Conservation (phyloP, 2,888 invertebrate genomes). For the Germaria angustata region DNA sequence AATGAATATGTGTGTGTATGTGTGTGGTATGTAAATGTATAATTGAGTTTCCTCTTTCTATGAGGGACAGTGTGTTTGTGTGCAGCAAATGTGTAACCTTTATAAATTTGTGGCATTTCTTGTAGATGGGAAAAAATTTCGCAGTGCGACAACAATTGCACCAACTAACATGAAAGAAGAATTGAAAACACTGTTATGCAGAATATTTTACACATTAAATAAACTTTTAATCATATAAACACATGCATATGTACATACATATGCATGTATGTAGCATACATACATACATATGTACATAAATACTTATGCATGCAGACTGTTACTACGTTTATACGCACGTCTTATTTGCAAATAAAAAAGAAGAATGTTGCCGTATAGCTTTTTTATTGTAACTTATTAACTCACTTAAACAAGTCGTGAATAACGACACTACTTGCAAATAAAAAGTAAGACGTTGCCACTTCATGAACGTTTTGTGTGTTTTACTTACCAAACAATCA, state of each 20-base stretch:
- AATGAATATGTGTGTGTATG: background rate
- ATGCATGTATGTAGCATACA: background rate
- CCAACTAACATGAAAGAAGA: constrained; percentile 46
- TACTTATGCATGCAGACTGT: background rate
- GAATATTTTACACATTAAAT: constrained; percentile 44
- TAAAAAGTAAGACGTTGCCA: too few species aligned
- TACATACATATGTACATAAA: too few species aligned
- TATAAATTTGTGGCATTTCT: constrained; percentile 45
- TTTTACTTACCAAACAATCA: too few species aligned
- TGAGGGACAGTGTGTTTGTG: background rate
- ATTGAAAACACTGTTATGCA: constrained; percentile 40
- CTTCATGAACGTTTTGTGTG: too few species aligned
- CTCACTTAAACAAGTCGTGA: too few species aligned
- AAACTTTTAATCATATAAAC: constrained; percentile 21
- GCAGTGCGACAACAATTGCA: constrained; percentile 62
- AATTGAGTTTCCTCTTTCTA: background rate
- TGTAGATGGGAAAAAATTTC: constrained; percentile 52
- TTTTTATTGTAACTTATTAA: too few species aligned
- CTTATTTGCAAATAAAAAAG: too few species aligned
- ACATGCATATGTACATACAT: background rate
- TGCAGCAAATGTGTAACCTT: constrained; percentile 33
- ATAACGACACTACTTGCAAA: too few species aligned
- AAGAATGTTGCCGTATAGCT: too few species aligned
- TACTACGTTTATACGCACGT: too few species aligned
- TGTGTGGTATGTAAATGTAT: background rate